phyloP scores from a whole-genome alignment of 2,888 invertebrate genomes.

The Oithona nana region DNA sequence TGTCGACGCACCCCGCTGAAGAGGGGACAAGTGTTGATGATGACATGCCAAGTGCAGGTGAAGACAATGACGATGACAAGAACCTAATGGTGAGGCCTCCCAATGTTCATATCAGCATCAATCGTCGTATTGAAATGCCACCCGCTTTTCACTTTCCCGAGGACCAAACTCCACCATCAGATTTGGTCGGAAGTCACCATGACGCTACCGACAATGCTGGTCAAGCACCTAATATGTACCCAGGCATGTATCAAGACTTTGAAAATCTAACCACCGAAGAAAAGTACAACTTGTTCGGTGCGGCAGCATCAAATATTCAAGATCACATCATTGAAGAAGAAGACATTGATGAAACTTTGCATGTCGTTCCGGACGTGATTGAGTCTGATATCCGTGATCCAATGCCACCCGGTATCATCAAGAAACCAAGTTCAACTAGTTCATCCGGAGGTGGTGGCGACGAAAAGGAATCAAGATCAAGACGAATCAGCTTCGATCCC shows the following conservation, averaged over 20 bases:
- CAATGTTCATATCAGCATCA: conserved; percentile 46
- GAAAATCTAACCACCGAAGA: conserved; percentile 14
- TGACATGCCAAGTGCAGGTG: background rate
- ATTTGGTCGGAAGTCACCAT: conserved; percentile 19
- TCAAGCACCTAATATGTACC: conserved; percentile 13
- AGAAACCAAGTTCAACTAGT: conserved; percentile 18
- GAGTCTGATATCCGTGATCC: conserved; percentile 19
- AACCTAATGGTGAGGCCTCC: conserved; percentile 6
- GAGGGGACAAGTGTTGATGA: conserved; percentile 14
- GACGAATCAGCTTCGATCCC: conserved; percentile 92
- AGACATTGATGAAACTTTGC: conserved; percentile 18
- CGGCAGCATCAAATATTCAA: background rate
- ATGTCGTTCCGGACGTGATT: conserved; percentile 14
- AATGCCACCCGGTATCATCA: conserved; percentile 26
- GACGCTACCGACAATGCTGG: conserved; percentile 16
- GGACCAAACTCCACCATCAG: conserved; percentile 23
- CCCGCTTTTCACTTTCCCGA: conserved; percentile 54
- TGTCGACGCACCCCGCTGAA: conserved; percentile 8
- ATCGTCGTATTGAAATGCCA: conserved; percentile 59
- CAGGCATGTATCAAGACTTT: conserved; percentile 16
- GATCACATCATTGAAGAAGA: background rate
- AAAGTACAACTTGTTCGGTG: conserved; percentile 10
- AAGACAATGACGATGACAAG: background rate
- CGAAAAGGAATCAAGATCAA: conserved; percentile 20
- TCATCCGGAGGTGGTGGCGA: conserved; percentile 17